Conservation (phyloP, 1,140 invertebrate species). For the Platyscapa corneri region DNA sequence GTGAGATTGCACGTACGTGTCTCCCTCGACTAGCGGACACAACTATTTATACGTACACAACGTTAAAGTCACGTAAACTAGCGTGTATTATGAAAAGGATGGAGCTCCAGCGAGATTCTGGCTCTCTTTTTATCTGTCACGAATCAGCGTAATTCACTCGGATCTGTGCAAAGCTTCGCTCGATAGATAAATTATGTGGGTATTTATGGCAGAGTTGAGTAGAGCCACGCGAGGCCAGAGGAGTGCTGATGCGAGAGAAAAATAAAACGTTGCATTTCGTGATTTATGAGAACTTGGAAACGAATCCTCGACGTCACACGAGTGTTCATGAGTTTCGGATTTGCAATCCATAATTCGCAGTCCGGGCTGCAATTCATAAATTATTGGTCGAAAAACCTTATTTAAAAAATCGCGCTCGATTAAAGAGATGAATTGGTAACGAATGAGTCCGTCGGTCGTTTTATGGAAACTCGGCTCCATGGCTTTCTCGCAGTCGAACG, state of each 20-base stretch:
- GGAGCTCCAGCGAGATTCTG: neutral
- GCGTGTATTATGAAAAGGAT: conserved; percentile 1
- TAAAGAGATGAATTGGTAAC: too few relatives aligned
- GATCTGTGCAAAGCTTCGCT: neutral
- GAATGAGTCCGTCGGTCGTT: too few relatives aligned
- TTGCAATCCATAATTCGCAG: neutral
- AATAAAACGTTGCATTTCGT: neutral
- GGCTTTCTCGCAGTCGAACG: too few relatives aligned
- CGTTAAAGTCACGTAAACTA: conserved; percentile 48
- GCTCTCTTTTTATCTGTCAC: neutral
- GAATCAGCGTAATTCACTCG: conserved; percentile 3
- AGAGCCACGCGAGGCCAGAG: neutral
- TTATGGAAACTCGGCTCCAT: too few relatives aligned
- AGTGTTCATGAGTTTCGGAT: neutral
- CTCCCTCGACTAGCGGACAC: neutral
- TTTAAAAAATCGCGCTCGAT: too few relatives aligned
- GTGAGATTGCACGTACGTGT: neutral
- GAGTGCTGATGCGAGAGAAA: neutral
- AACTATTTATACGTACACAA: conserved; percentile 35
- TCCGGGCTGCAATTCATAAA: neutral
- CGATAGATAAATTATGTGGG: conserved; percentile 7
- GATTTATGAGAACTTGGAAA: neutral
- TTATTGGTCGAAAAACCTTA: too few relatives aligned
- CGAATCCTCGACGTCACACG: neutral
- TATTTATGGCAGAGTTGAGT: neutral